Evolutionary conservation across 2,888 invertebrate genomes (phyloP), one percentile per base, ranked within the genome.

Genomic region (Salpingus planirostris): DNA sequence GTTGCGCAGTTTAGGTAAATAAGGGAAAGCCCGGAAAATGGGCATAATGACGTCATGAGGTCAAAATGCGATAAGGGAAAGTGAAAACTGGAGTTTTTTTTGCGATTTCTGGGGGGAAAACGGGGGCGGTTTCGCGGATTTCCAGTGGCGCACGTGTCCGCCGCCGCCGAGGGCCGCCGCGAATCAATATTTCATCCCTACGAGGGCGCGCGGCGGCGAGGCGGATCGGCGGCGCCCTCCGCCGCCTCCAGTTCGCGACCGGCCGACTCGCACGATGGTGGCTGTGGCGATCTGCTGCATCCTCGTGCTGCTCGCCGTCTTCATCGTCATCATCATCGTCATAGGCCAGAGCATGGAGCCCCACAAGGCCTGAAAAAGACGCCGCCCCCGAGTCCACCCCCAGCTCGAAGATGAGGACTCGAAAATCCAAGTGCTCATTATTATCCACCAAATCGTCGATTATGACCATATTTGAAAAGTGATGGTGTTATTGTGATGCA

Each of bases 261-360:
- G 27, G 26, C 31, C 25, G 7, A 31, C 26, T 18, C 23, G 24
- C 38, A 64, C 53, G 53, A 85, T 85, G 85, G 80, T 85, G 59
- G 84, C 83, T 43, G 84, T 86, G 53, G 85, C 84, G 54, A 83
- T 86, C 52, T 84, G 84, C 68, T 85, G 84, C 65, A 83, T 86
- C 57, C 71, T 85, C 55, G 80, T 85, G 62, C 72, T 86, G 47
- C 69, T 85, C 59, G 78, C 81, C 48, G 84, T 85, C 48, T 86
- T 86, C 69, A 85, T 85, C 53, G 75, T 85, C 46, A 76, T 85
- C 57, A 85, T 85, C 64, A 83, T 85, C 52, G 80, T 84, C 45
- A 80, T 84, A 42, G 85, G 84, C 12, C 82, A 85, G 67, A 78
- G 78, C 53, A 78, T 83, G 60, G 77, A 76, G 6, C 5, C n/a